Evolutionary conservation across 1,140 invertebrate genomes (phyloP).

Genomic region (Eumaeus atala): DNA sequence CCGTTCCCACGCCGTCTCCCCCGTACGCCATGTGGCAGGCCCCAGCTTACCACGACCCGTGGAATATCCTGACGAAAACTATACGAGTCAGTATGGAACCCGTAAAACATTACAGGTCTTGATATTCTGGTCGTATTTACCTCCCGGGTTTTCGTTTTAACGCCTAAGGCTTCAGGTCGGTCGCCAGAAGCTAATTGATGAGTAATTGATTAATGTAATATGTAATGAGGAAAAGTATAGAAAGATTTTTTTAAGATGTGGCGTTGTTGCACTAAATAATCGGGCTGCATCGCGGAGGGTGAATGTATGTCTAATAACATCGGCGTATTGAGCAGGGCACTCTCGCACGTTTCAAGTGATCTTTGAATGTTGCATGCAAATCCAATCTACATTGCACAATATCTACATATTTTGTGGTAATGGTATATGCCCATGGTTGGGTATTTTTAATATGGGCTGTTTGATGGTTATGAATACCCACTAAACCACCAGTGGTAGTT

Average conservation of each 20-base stretch:
- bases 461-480: no score
- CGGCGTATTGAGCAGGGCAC: no score
- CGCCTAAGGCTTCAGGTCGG: slow-evolving; percentile 62
- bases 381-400: no score
- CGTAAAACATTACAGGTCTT: slow-evolving; percentile 27
- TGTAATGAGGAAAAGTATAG: slow-evolving; percentile 17
- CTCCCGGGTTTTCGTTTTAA: slow-evolving; percentile 60
- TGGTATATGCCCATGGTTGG: no score
- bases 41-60: slow-evolving; percentile 44
- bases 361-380: no score
- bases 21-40: slow-evolving; percentile 52
- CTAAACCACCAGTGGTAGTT: no score
- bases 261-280: slow-evolving; percentile 12
- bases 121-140: slow-evolving; percentile 41
- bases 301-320: no score
- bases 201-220: slow-evolving; percentile 64
- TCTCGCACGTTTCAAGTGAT: no score
- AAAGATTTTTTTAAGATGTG: not conserved
- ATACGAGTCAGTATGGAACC: slow-evolving; percentile 12
- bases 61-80: slow-evolving; percentile 17
- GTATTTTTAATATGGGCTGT: no score
- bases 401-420: no score
- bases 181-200: slow-evolving; percentile 54
- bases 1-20: slow-evolving; percentile 53
- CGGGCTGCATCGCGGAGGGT: no score